Evolutionary conservation across 92 coral and sea anemone species (phyloP).

Genomic region (Desmophyllum pertusum): DNA sequence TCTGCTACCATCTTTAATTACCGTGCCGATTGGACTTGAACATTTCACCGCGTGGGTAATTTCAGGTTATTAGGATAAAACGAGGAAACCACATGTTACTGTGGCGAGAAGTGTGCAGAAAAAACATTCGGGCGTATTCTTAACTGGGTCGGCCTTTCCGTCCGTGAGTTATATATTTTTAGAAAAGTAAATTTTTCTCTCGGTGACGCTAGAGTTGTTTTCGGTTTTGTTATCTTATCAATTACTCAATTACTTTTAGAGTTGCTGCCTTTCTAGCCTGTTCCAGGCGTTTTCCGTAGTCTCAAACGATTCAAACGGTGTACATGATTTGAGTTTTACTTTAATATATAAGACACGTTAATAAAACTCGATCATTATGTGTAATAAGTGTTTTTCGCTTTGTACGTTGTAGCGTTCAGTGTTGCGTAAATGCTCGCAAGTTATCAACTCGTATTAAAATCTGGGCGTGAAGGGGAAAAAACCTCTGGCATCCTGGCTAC

Average conservation of each 20-base stretch:
- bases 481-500: too few species aligned
- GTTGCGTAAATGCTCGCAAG: background rate
- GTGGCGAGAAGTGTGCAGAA: background rate
- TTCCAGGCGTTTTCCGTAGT: too few species aligned
- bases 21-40: background rate
- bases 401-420: background rate
- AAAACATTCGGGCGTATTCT: background rate
- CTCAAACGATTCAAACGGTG: background rate
- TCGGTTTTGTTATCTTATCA: background rate
- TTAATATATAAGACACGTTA: background rate
- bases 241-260: too few species aligned
- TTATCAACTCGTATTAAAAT: background rate
- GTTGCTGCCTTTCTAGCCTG: too few species aligned
- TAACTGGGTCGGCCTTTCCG: conserved; percentile 1
- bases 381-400: background rate
- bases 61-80: background rate
- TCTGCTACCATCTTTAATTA: background rate
- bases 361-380: background rate
- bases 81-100: conserved; percentile 19
- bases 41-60: conserved; percentile 22
- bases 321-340: background rate
- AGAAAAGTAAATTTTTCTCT: background rate
- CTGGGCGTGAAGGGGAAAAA: background rate
- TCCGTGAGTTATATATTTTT: background rate
- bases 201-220: background rate